Evolutionary conservation across 2,113 vertebrate species (phyloP), one percentile per base, ranked within the genome.

Genomic region (Terrapene triunguis): DNA sequence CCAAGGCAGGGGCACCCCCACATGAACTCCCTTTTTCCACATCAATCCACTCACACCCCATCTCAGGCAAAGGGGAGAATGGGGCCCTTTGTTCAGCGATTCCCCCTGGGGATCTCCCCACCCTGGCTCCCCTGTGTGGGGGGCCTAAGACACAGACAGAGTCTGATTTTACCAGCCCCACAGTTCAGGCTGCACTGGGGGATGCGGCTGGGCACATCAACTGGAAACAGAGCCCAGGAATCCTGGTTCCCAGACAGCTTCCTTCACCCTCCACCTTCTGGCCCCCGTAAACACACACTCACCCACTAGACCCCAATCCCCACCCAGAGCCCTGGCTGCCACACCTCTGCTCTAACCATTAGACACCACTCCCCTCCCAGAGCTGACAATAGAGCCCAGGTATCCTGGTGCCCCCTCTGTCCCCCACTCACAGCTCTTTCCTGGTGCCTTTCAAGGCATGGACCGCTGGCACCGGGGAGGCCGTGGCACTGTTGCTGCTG

Each of bases 151-250:
- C n/a, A 38, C 35, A 38, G 29, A 62, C 59, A 32, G 65, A n/a
- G 8, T 72, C 35, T 35, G 5, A 35, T 72, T 38, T n/a, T 10
- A 21, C 35, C 35, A 38, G 5, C 35, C 65, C 48, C 65, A 10
- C 8, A 19, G 35, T 17, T n/a, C 17, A 22, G 25, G 42, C 44
- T 80, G 42, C 78, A 22, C 8, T 38, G 65, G 44, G 44, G 78
- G 27, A 80, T 50, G 44, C 27, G 4, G 17, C 16, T 54, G 65
- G 65, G 44, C 16, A 38, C 82, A 24, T 8, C 47, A 44, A 19
- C 62, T 69, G 62, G 65, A 72, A 72, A 72, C 9, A 51, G 82
- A 92, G 95, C 93, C 96, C 90, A 95, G 96, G 88, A 72, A 21
- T 97, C 94, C 13, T 29, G 80, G 27, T 35, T 54, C 4, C 13